Evolutionary conservation across 2,797 vertebrate genomes (phyloP).

Genomic region (Echiichthys vipera): DNA sequence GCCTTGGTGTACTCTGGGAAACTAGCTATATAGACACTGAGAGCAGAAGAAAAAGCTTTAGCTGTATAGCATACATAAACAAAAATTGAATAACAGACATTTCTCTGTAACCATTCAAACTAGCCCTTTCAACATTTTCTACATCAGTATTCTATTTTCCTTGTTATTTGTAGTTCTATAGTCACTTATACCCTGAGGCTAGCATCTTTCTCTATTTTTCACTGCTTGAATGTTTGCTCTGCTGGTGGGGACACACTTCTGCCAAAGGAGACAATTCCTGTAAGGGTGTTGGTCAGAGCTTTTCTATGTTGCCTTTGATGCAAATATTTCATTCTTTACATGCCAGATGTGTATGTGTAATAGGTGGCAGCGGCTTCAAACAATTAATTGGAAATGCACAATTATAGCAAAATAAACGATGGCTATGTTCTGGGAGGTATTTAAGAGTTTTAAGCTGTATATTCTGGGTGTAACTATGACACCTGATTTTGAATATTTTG

Average conservation of each 20-base stretch:
- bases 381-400: neutral
- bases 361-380: neutral
- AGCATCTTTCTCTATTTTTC: constrained; percentile 57
- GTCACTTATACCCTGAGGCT: constrained; percentile 56
- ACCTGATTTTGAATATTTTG: neutral
- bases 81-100: neutral
- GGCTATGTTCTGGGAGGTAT: neutral
- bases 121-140: neutral
- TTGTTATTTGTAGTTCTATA: neutral
- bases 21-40: constrained; percentile 90
- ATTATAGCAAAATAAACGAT: neutral
- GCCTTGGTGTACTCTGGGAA: constrained; percentile 94
- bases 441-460: neutral
- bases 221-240: constrained; percentile 16
- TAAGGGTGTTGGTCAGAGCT: neutral
- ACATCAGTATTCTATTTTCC: neutral
- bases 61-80: neutral
- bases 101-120: neutral
- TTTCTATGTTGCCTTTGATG: neutral
- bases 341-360: neutral
- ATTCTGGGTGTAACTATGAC: neutral
- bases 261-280: constrained; percentile 44
- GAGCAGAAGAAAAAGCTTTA: constrained; percentile 12
- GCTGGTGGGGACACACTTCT: constrained; percentile 13
- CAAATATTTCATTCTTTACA: neutral